Conservation (phyloP, 1,140 invertebrate genomes). For the Procambarus virginalis region DNA sequence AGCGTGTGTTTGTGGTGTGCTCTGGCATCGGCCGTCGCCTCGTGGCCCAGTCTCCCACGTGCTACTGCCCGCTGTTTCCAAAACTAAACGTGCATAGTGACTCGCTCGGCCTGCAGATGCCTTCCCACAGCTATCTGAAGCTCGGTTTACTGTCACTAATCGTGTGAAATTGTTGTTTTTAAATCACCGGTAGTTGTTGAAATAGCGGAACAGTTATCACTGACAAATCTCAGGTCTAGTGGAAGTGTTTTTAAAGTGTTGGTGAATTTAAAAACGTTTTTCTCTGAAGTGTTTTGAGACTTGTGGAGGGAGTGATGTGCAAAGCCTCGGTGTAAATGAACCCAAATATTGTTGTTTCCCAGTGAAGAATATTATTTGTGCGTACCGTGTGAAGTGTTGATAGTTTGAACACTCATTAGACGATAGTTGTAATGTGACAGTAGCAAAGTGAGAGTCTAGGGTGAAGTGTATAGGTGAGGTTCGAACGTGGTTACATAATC, state of each 20-base stretch:
- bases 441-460: not conserved
- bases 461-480: not conserved
- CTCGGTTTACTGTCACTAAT: not conserved
- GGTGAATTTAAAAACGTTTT: too few relatives aligned
- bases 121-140: not conserved
- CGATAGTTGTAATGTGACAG: not conserved
- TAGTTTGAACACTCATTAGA: not conserved
- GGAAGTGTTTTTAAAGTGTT: not conserved
- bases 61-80: not conserved
- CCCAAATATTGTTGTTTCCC: too few relatives aligned
- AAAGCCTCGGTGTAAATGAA: too few relatives aligned
- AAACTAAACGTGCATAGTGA: not conserved
- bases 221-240: not conserved
- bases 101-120: not conserved
- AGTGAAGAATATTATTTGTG: too few relatives aligned
- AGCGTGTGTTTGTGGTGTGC: conserved; percentile 1
- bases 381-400: not conserved
- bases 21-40: not conserved
- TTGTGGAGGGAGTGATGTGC: not conserved
- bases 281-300: too few relatives aligned
- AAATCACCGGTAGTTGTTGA: not conserved
- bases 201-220: not conserved
- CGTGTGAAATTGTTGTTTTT: not conserved
- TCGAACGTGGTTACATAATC: not conserved
- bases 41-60: conserved; percentile 1